Conservation (phyloP, 2,113 vertebrate species). For the Laticauda colubrina region DNA sequence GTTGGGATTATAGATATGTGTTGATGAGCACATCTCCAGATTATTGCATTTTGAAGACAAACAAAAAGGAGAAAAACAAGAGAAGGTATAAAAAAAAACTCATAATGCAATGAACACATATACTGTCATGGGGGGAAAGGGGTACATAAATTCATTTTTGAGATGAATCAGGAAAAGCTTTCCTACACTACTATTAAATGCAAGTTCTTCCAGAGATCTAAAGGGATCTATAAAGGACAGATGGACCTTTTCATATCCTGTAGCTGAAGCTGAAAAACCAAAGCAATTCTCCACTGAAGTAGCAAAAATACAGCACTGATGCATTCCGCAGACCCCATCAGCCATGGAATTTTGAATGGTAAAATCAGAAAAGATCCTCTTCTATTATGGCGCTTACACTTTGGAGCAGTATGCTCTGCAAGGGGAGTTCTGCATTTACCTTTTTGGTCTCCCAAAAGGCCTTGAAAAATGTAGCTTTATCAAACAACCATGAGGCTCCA, state of each 20-base stretch:
- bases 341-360: too few species aligned
- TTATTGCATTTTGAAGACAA: not conserved
- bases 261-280: not conserved
- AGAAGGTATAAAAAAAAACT: not conserved
- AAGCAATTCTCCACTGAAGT: conserved; percentile 1
- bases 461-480: too few species aligned
- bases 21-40: not conserved
- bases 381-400: too few species aligned
- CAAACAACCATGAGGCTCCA: too few species aligned
- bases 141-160: not conserved
- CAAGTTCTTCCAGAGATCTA: not conserved
- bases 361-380: too few species aligned
- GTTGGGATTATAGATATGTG: conserved; percentile 15
- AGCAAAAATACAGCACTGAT: not conserved
- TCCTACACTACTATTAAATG: not conserved
- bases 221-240: conserved; percentile 9
- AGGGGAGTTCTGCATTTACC: too few species aligned
- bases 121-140: not conserved
- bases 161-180: not conserved
- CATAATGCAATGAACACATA: not conserved
- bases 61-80: not conserved
- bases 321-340: not conserved
- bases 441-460: too few species aligned
- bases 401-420: too few species aligned
- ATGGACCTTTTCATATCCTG: not conserved